Conservation (phyloP, 2,797 vertebrate genomes). For the Holocentrus rufus region DNA sequence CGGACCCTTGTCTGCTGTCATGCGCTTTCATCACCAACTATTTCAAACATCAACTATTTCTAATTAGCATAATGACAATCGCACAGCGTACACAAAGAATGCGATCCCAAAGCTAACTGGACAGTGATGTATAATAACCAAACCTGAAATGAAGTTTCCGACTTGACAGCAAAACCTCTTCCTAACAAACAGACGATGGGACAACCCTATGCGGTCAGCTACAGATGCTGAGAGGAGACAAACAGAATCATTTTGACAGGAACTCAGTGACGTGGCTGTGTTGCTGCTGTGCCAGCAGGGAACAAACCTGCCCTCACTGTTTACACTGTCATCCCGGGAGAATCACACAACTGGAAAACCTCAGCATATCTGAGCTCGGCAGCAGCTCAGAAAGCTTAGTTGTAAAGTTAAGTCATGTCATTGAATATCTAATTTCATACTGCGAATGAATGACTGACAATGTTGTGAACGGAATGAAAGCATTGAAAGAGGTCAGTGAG, state of each 20-base stretch:
- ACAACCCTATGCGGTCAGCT: slow-evolving; percentile 33
- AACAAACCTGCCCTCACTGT: not conserved
- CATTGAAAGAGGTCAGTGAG: not conserved
- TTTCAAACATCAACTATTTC: not conserved
- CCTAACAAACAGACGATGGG: slow-evolving; percentile 60
- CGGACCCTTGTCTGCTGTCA: slow-evolving; percentile 15
- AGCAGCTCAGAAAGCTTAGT: too few relatives aligned
- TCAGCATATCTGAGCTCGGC: too few relatives aligned
- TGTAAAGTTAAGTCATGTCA: too few relatives aligned
- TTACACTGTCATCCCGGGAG: slow-evolving; percentile 8
- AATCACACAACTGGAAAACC: not conserved
- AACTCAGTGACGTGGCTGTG: slow-evolving; percentile 30
- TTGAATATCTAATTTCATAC: too few relatives aligned
- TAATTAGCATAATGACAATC: not conserved
- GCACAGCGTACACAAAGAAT: not conserved
- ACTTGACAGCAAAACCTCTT: slow-evolving; percentile 52
- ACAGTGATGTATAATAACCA: slow-evolving; percentile 22
- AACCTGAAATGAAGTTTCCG: slow-evolving; percentile 66
- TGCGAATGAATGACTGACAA: not conserved
- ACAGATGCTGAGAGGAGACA: slow-evolving; percentile 62
- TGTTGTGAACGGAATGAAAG: not conserved
- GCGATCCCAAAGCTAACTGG: accelerated
- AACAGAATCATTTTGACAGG: not conserved
- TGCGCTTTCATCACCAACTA: not conserved
- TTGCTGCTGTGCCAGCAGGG: slow-evolving; percentile 5